Conservation (phyloP, 2,888 invertebrate species). For the Thereva unica region DNA sequence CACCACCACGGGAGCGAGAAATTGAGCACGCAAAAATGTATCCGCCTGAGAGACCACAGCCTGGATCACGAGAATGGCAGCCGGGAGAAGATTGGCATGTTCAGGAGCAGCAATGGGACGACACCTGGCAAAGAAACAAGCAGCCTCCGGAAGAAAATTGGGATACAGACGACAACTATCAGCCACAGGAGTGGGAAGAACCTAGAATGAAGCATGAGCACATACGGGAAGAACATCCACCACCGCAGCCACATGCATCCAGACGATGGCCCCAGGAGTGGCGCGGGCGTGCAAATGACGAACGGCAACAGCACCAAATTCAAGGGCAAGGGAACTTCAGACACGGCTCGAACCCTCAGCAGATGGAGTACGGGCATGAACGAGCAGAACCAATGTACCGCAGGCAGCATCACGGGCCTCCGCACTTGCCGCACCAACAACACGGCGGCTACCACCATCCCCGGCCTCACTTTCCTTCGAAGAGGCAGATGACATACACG, state of each 20-base stretch:
- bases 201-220: conserved; percentile 36
- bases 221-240: conserved; percentile 18
- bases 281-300: conserved; percentile 43
- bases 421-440: conserved; percentile 21
- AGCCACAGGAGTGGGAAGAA: conserved; percentile 37
- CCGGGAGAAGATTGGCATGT: conserved; percentile 33
- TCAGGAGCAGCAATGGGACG: conserved; percentile 34
- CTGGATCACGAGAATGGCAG: conserved; percentile 35
- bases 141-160: conserved; percentile 36
- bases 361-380: conserved; percentile 48
- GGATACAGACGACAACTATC: conserved; percentile 36
- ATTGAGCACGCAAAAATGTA: conserved; percentile 36
- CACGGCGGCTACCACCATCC: conserved; percentile 38
- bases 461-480: conserved; percentile 52
- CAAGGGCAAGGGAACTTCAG: conserved; percentile 11
- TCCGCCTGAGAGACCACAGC: conserved; percentile 33
- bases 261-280: conserved; percentile 38
- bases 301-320: conserved; percentile 44
- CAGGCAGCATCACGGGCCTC: conserved; percentile 48
- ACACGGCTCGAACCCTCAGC: conserved; percentile 24
- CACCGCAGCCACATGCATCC: not conserved
- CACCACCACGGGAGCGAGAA: conserved; percentile 34
- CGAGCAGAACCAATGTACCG: conserved; percentile 47
- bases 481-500: conserved; percentile 54
- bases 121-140: conserved; percentile 28